A percentile compares a stretch with the other conserved stretches of the same genome.
These are phyloP conservation scores for Desmophyllum pertusum DNA, from an alignment of 92 coral and sea anemone species.

Conservation along the genomic window DNA sequence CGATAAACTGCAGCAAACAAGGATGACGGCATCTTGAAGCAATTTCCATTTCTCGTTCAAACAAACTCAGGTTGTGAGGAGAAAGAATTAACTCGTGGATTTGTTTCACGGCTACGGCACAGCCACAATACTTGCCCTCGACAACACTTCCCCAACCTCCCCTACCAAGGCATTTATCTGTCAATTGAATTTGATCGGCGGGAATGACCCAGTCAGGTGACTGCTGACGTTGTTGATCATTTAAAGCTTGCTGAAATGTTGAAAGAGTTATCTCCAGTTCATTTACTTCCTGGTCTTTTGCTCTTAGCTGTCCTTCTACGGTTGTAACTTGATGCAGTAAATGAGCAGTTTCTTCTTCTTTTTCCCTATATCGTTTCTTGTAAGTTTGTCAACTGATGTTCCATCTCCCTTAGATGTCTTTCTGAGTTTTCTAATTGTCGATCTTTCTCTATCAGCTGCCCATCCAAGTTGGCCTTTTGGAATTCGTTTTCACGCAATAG, in stretches of 20 bases:
- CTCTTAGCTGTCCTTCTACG: not conserved
- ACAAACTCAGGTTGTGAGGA: too few relatives aligned
- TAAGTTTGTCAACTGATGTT: not conserved
- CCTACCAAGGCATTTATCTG: not conserved
- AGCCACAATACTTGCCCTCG: too few relatives aligned
- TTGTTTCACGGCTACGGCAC: too few relatives aligned
- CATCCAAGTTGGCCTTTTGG: not conserved
- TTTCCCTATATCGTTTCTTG: not conserved
- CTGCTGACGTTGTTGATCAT: not conserved
- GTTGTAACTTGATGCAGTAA: not conserved
- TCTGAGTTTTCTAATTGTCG: not conserved
- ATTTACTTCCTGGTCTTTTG: too few relatives aligned
- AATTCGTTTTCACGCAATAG: not conserved
- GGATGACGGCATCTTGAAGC: too few relatives aligned
- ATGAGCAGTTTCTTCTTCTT: not conserved
- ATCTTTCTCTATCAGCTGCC: not conserved
- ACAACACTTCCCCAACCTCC: not conserved
- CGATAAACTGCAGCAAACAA: too few relatives aligned
- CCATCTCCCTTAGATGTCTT: not conserved
- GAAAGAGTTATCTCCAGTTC: not conserved
- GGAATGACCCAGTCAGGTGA: too few relatives aligned
- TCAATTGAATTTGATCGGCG: not conserved
- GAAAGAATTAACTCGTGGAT: too few relatives aligned
- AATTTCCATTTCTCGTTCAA: too few relatives aligned
- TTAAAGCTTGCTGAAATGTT: too few relatives aligned